phyloP scores from a whole-genome alignment of 2,113 vertebrate species.

The Ranitomeya imitator region DNA sequence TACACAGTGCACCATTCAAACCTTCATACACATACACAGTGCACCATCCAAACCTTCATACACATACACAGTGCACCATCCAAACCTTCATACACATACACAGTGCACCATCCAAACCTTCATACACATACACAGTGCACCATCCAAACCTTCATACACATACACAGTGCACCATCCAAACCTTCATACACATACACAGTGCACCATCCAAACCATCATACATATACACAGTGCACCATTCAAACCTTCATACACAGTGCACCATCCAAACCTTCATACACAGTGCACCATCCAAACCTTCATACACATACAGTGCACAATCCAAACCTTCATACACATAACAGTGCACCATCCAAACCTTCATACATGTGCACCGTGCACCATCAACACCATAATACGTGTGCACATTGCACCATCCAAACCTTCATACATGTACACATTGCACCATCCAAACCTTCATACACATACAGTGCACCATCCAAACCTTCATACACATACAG shows the following conservation, averaged over 20 bases:
- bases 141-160: too few species aligned
- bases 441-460: too few species aligned
- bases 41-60: neutral
- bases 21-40: neutral
- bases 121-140: too few species aligned
- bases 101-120: too few species aligned
- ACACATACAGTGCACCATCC: too few species aligned
- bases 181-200: too few species aligned
- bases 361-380: neutral
- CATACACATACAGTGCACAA: too few species aligned
- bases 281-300: neutral
- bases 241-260: neutral
- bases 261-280: neutral
- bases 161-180: too few species aligned
- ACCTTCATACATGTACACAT: neutral
- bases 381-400: neutral
- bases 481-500: too few species aligned
- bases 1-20: neutral
- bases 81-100: neutral
- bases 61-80: neutral
- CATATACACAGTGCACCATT: neutral
- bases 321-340: too few species aligned
- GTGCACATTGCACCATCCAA: neutral
- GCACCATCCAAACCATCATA: too few species aligned
- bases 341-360: neutral